phyloP scores from a whole-genome alignment of 2,797 vertebrate genomes.

The Nasua narica region DNA sequence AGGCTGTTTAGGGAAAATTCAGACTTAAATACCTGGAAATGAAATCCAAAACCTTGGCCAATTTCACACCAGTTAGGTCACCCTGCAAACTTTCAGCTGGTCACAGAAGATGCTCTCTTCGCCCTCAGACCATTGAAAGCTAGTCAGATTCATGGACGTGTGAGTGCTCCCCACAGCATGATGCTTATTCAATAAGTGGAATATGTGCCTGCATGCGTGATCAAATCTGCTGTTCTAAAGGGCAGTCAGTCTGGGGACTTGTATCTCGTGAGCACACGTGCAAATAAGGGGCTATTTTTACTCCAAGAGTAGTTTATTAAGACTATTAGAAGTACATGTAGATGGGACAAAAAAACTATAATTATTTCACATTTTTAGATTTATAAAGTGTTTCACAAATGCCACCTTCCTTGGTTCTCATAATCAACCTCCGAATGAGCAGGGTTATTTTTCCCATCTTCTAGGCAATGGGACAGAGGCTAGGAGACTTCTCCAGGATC shows the following conservation, averaged over 20 bases:
- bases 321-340: neutral
- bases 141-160: neutral
- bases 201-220: conserved; percentile 20
- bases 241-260: neutral
- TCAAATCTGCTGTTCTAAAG: conserved; percentile 48
- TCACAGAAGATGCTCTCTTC: conserved; percentile 59
- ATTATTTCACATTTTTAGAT: neutral
- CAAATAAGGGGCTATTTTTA: conserved; percentile 27
- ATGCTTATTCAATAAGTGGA: conserved; percentile 4
- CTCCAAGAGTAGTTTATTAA: neutral
- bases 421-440: neutral
- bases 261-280: neutral
- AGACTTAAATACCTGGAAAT: conserved; percentile 87
- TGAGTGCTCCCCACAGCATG: neutral
- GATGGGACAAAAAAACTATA: neutral
- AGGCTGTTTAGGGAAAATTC: conserved; percentile 88
- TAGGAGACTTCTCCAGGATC: neutral
- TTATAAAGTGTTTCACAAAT: neutral
- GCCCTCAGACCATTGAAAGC: conserved; percentile 46
- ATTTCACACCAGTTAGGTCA: conserved; percentile 84
- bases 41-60: conserved; percentile 84
- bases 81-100: conserved; percentile 72
- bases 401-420: neutral
- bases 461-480: neutral
- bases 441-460: neutral